phyloP scores from a whole-genome alignment of 2,113 vertebrate genomes.

The Perca schrenkii region DNA sequence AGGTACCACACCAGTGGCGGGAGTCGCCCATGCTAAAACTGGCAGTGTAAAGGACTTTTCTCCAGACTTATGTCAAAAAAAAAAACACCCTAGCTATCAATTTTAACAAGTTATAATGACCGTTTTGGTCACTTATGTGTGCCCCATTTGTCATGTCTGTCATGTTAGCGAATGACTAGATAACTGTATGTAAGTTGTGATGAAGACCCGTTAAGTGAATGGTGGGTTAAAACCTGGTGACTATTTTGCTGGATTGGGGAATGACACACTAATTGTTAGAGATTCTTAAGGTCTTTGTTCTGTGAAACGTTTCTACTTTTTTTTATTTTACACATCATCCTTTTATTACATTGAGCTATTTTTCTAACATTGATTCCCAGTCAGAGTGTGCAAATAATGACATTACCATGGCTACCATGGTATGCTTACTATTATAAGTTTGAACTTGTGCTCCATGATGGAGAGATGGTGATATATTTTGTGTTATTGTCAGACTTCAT shows the following conservation, averaged over 20 bases:
- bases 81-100: conserved; percentile 37
- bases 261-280: not conserved
- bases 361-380: conserved; percentile 35
- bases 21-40: conserved; percentile 67
- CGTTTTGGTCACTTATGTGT: not conserved
- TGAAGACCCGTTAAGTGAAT: not conserved
- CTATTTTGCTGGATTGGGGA: not conserved
- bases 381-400: conserved; percentile 65
- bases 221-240: not conserved
- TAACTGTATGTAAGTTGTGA: conserved; percentile 5
- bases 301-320: not conserved
- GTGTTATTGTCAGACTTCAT: conserved; percentile 47
- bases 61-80: conserved; percentile 51
- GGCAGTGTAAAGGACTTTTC: conserved; percentile 54
- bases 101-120: conserved; percentile 21
- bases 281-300: not conserved
- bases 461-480: conserved; percentile 64
- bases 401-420: conserved; percentile 72
- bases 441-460: conserved; percentile 65
- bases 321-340: conserved; percentile 11
- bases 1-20: conserved; percentile 71
- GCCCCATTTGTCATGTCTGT: conserved; percentile 30
- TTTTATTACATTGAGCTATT: conserved; percentile 31
- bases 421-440: conserved; percentile 66
- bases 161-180: conserved; percentile 9